Conservation (phyloP, 1,140 invertebrate genomes). For the Mamestra configurata region DNA sequence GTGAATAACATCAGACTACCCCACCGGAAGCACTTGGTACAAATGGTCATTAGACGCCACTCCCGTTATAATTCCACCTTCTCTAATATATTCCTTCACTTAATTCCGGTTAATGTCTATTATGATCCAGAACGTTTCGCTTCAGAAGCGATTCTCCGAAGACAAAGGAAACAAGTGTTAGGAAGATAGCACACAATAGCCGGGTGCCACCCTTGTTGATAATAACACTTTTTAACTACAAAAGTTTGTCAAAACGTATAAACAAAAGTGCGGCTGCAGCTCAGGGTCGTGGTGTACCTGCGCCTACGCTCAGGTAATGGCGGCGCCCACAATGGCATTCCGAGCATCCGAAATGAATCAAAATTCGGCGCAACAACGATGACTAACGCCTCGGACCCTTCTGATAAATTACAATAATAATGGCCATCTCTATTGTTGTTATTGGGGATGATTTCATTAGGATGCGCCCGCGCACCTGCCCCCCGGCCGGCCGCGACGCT, state of each 20-base stretch:
- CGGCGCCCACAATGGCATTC: conserved; percentile 82
- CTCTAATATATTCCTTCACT: conserved; percentile 44
- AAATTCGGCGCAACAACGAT: conserved; percentile 69
- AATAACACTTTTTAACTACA: conserved; percentile 70
- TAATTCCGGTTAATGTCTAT: conserved; percentile 50
- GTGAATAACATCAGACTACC: conserved; percentile 63
- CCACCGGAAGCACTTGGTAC: conserved; percentile 55
- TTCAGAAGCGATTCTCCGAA: conserved; percentile 39
- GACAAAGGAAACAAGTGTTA: conserved; percentile 54
- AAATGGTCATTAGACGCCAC: conserved; percentile 54
- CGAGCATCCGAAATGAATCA: conserved; percentile 84
- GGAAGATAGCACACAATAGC: conserved; percentile 53
- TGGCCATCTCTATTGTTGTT: conserved; percentile 72
- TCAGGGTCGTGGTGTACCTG: conserved; percentile 56
- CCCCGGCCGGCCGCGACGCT: not conserved
- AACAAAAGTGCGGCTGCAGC: conserved; percentile 66
- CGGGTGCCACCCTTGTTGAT: conserved; percentile 70
- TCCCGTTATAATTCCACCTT: conserved; percentile 59
- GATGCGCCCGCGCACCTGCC: conserved; percentile 69
- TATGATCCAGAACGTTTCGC: conserved; percentile 26
- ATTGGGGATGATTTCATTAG: conserved; percentile 80
- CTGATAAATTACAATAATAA: conserved; percentile 82
- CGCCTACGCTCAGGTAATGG: conserved; percentile 70
- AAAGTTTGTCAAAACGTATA: conserved; percentile 80
- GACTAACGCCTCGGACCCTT: conserved; percentile 66